Base-by-base conservation (phyloP, 2,113 vertebrate genomes). In the Sceloporus undulatus region DNA sequence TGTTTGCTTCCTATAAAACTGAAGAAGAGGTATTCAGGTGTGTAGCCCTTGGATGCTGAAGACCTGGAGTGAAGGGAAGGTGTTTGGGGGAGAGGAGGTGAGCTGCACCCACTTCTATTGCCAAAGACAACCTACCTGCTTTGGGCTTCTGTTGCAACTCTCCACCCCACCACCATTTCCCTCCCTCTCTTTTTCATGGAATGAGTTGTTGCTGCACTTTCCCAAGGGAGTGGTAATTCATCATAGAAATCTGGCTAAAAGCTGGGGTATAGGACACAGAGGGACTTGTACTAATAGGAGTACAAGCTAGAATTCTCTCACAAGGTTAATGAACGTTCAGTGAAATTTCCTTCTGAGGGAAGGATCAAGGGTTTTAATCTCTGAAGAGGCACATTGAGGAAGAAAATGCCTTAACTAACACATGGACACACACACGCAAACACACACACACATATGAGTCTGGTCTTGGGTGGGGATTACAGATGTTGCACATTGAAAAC, bases 251-350 rank as follows among this genome's bases (percentile, higher is more conserved):
- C 56, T 88, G 59, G 73, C 21, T 70, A 88, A 84, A 65, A 84
- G 42, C 74, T 42, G 23, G 81, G 40, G 59, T 2, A 62, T 62
- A 71, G 27, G 27, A 78, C 16, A 21, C 9, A 21, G 81, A 88
- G 76, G 48, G n/a, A 23, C 74, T 83, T 83, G 59, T 56, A n/a
- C 65, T 54, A 68, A 40, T 68, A 38, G 21, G 19, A 68, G n/a
- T 77, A 25, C 48, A 84, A 34, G 70, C 81, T 40, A 9, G 52
- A 84, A 83, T 82, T 8, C 65, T 56, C 73, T 88, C 4, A 9
- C 62, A 42, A 77, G 74, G 62, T 84, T 84, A 84, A 88, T 54
- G 81, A 88, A 68, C 5, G 7, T 68, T 83, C 42, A 19, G 73
- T 29, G n/a, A 56, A 78, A 42, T 70, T 84, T 84, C 25, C 81